Evolutionary conservation across 1,140 invertebrate genomes (phyloP), one percentile per base, ranked within the genome.

Genomic region (Brachystomella parvula): DNA sequence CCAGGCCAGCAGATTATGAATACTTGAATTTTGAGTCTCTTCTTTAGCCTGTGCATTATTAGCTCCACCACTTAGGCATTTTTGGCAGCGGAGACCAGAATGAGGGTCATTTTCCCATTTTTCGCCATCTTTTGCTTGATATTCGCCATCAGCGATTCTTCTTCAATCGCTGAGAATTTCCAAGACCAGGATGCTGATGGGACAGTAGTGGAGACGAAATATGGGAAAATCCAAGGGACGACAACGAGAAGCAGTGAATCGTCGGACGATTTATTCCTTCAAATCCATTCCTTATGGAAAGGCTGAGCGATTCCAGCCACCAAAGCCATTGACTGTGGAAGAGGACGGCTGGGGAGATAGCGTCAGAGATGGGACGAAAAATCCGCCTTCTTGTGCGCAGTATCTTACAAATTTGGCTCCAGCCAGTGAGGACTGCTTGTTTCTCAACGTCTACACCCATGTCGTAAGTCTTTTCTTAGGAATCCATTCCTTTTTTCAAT

Each of bases 371-470:
- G 80, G 79, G 35, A 62, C 3, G 77, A 73, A 0, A 76, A 77
- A 65, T 74, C 71, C 59, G 75, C 76, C 1, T 70, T 75, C 35
- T 57, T 65, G 1, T 81, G 80, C 65, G 30, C 80, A 21, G 77
- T 80, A 71, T 78, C 19, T 47, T 12, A 63, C 61, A 74, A 78
- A 0, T 24, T 65, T 12, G 77, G 77, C 56, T 47, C 75, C 2
- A 83, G 84, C 74, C 82, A 53, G 75, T 2, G 84, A 85, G 74
- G 83, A 85, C 72, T 85, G 83, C 71, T 74, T 85, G 0, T 84
- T 83, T 66, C 73, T 85, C 58, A 84, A 85, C 68, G 75, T 85
- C 35, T 84, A 82, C 73, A 77, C 79, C 26, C 83, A 83, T 29
- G 85, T 71, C 84, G 83, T 71, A 74, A 39, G 24, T 28, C 30